These are phyloP conservation scores for Myrmecophaga tridactyla DNA, from an alignment of 2,113 vertebrate genomes.

Conservation along the genomic window DNA sequence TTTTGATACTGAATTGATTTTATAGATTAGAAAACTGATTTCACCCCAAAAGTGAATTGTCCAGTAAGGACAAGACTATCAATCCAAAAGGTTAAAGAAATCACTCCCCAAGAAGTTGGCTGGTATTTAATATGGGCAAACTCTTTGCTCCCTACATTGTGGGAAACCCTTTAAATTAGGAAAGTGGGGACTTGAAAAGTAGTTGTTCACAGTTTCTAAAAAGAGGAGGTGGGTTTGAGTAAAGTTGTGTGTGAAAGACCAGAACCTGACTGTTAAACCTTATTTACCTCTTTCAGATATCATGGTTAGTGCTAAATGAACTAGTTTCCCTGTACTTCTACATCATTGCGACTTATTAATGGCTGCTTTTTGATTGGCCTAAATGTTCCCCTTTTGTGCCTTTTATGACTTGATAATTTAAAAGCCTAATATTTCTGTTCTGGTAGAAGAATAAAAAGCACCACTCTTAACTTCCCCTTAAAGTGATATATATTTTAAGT, in stretches of 20 bases:
- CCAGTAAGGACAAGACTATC: conserved; percentile 21
- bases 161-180: not conserved
- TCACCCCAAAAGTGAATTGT: not conserved
- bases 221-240: not conserved
- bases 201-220: not conserved
- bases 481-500: not conserved
- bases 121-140: not conserved
- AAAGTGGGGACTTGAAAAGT: not conserved
- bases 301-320: not conserved
- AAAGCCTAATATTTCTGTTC: not conserved
- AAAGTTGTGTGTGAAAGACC: not conserved
- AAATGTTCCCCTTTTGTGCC: not conserved
- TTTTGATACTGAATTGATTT: conserved; percentile 21
- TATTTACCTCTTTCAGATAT: not conserved
- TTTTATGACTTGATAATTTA: conserved; percentile 20
- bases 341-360: not conserved
- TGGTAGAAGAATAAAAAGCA: not conserved
- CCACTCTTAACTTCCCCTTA: not conserved
- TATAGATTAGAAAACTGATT: conserved; percentile 19
- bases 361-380: not conserved
- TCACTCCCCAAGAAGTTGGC: not conserved
- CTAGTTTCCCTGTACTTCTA: not conserved
- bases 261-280: not conserved
- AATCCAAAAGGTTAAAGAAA: conserved; percentile 21
- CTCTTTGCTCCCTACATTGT: not conserved